Percentiles rank a stretch among this genome's conserved stretches.
Conservation (phyloP, 2,888 invertebrate species). For the Eulithis prunata region DNA sequence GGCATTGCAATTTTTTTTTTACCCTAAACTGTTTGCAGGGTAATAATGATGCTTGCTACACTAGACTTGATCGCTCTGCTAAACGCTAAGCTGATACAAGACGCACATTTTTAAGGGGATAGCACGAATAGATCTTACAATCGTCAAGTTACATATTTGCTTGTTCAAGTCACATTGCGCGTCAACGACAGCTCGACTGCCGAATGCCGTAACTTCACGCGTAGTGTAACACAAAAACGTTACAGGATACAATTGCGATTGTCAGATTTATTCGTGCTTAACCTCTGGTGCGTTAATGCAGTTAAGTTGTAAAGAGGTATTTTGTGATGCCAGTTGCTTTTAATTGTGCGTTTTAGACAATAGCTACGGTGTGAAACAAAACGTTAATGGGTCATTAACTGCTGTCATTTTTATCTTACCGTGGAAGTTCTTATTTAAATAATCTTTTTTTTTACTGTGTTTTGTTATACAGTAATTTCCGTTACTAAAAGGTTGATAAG, state of each 20-base stretch:
- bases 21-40: no score
- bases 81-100: constrained; percentile 10
- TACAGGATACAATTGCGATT: constrained; percentile 5
- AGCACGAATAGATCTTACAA: no score
- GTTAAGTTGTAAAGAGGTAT: constrained; percentile 31
- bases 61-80: constrained; percentile 2
- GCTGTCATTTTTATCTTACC: constrained; percentile 32
- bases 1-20: no score
- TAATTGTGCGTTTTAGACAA: constrained; percentile 34
- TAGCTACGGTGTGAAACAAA: constrained; percentile 33
- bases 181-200: no score
- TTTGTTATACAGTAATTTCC: constrained; percentile 17
- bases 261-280: no score
- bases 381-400: constrained; percentile 35
- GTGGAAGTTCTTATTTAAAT: constrained; percentile 29
- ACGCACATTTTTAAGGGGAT: no score
- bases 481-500: background rate
- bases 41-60: no score
- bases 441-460: constrained; percentile 25
- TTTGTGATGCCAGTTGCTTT: constrained; percentile 29
- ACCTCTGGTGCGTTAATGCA: constrained; percentile 22
- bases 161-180: no score
- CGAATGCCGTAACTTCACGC: no score
- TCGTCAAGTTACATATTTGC: no score
- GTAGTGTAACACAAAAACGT: background rate